A percentile compares a stretch with the other conserved stretches of the same genome.
phyloP scores from a whole-genome alignment of 2,113 vertebrate genomes.

The Bufo bufo region DNA sequence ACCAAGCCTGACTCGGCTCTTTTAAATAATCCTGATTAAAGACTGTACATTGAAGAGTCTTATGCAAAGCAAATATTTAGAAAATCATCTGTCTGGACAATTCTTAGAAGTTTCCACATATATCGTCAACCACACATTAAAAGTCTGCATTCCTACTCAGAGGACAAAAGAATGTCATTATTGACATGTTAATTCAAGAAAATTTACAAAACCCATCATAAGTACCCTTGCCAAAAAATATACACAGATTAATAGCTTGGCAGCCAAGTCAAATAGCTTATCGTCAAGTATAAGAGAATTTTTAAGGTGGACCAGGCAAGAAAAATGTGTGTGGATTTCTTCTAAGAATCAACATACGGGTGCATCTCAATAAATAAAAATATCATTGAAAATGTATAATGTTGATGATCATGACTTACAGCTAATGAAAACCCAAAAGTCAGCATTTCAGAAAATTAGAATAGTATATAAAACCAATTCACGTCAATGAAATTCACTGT shows the following conservation, averaged over 20 bases:
- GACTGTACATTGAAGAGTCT: conserved; percentile 12
- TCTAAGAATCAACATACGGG: too few relatives aligned
- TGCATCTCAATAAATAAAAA: too few relatives aligned
- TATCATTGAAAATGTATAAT: too few relatives aligned
- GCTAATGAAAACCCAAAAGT: too few relatives aligned
- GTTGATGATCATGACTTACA: too few relatives aligned
- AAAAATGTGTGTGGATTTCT: background rate
- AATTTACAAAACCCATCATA: conserved; percentile 34
- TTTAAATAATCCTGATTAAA: background rate
- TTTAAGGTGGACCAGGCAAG: background rate
- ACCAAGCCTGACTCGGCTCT: background rate
- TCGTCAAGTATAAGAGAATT: conserved; percentile 2
- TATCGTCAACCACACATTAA: conserved; percentile 40
- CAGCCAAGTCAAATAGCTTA: conserved; percentile 2
- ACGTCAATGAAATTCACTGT: too few relatives aligned
- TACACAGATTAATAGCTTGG: conserved; percentile 28
- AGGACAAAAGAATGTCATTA: conserved; percentile 49
- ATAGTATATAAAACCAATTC: too few relatives aligned
- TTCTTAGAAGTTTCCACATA: conserved; percentile 40
- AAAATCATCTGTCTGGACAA: conserved; percentile 2
- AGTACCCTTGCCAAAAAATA: conserved; percentile 28
- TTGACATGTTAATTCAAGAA: conserved; percentile 50
- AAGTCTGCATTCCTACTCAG: background rate
- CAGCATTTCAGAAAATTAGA: too few relatives aligned
- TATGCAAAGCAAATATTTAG: conserved; percentile 43